phyloP scores from a whole-genome alignment of 2,888 invertebrate genomes.

The Meliscaeva auricollis region DNA sequence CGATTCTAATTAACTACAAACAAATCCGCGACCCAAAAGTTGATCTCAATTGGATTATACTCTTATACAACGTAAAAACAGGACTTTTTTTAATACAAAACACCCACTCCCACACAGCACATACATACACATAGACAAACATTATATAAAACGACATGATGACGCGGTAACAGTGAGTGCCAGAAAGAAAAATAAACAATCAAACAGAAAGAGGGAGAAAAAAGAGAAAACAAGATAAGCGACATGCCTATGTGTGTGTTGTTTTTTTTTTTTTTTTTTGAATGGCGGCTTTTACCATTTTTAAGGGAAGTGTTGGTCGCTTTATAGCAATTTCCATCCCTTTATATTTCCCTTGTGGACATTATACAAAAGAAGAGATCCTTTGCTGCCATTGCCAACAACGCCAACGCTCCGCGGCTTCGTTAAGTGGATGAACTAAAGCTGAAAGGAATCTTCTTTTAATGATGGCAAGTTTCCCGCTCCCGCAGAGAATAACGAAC shows the following conservation, averaged over 20 bases:
- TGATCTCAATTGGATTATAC: slow-evolving; percentile 37
- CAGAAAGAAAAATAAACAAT: slow-evolving; percentile 2
- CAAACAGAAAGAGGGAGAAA: background rate
- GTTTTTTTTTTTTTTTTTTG: background rate
- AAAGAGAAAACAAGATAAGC: background rate
- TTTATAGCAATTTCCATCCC: background rate
- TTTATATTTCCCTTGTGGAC: slow-evolving; percentile 25
- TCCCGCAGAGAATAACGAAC: background rate
- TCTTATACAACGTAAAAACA: background rate
- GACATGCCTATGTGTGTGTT: background rate
- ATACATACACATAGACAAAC: background rate
- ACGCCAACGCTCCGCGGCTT: background rate
- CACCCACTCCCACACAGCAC: background rate
- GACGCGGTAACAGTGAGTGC: background rate
- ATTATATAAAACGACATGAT: background rate
- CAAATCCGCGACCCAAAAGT: slow-evolving; percentile 35
- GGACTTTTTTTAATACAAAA: background rate
- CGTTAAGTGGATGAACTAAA: slow-evolving; percentile 38
- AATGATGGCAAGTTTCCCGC: slow-evolving; percentile 27
- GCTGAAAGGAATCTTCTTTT: slow-evolving; percentile 36
- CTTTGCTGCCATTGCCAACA: background rate
- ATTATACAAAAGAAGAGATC: background rate
- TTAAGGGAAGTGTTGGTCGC: slow-evolving; percentile 22
- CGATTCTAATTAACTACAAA: slow-evolving; percentile 43
- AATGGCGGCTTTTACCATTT: slow-evolving; percentile 7